These are phyloP conservation scores for Euura saliciscinereae DNA, from an alignment of 1,140 invertebrate species.

Conservation along the genomic window DNA sequence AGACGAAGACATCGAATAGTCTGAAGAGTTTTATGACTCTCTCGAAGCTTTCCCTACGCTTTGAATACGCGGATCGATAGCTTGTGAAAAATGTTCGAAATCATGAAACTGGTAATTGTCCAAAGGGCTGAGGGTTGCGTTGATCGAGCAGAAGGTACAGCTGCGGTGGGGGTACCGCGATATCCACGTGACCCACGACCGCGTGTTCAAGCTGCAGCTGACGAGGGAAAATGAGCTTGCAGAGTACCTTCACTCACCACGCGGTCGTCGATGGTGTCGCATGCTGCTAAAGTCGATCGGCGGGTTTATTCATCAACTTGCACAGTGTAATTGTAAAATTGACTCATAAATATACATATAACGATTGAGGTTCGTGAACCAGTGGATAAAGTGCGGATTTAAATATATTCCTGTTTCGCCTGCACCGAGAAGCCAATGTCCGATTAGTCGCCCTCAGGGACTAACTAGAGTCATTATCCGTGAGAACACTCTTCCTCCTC, in stretches of 20 bases:
- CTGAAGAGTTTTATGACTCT: too few species aligned
- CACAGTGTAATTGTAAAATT: too few species aligned
- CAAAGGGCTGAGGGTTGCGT: not conserved
- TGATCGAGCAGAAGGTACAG: not conserved
- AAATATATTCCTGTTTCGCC: not conserved
- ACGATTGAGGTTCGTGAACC: too few species aligned
- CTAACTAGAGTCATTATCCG: not conserved
- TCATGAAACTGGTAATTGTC: not conserved
- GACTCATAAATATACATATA: too few species aligned
- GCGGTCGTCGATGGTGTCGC: not conserved
- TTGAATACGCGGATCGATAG: too few species aligned
- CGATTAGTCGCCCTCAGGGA: not conserved
- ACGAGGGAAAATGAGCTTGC: not conserved
- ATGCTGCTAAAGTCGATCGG: not conserved
- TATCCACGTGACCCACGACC: not conserved
- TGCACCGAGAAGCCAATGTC: not conserved
- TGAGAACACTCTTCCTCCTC: not conserved
- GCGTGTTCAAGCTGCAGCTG: slow-evolving; percentile 2
- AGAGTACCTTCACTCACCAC: slow-evolving; percentile 6
- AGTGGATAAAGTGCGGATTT: too few species aligned
- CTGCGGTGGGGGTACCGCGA: not conserved
- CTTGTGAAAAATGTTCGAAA: too few species aligned
- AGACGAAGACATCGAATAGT: too few species aligned
- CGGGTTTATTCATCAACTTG: not conserved
- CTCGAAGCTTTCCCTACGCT: too few species aligned